Evolutionary conservation across 2,113 vertebrate genomes (phyloP).

Genomic region (Notarius lentiginosus): DNA sequence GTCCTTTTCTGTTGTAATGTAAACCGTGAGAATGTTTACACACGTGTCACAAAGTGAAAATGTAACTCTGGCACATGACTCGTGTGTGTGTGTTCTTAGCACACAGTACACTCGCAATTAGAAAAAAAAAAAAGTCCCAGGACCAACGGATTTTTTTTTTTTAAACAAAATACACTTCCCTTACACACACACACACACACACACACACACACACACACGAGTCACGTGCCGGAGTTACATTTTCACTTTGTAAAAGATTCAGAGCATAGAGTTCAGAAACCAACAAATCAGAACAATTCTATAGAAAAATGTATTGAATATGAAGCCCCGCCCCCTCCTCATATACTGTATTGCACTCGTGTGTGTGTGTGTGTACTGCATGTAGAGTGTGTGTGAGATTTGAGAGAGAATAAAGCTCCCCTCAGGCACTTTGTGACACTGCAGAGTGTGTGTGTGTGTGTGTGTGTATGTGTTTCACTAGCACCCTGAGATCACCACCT

Average conservation of each 20-base stretch:
- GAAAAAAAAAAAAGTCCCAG: neutral
- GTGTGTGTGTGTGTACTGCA: neutral
- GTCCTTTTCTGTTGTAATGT: neutral
- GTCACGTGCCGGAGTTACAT: conserved; percentile 36
- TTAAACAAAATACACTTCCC: neutral
- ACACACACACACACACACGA: conserved; percentile 53
- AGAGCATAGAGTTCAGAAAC: conserved; percentile 8
- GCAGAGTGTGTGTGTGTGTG: conserved; percentile 53
- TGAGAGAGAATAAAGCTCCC: conserved; percentile 51
- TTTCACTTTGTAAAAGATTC: conserved; percentile 27
- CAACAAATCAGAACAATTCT: neutral
- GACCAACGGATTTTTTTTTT: neutral
- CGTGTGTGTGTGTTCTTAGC: neutral
- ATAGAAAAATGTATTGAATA: conserved; percentile 18
- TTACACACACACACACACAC: neutral
- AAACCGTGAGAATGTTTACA: neutral
- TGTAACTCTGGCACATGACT: neutral
- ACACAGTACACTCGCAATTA: neutral
- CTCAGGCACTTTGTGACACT: conserved; percentile 78
- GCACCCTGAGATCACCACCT: conserved; percentile 71
- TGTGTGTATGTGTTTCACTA: conserved; percentile 54
- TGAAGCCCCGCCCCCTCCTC: neutral
- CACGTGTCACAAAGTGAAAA: neutral
- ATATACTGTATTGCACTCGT: conserved; percentile 40
- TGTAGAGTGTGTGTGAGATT: neutral